Percentiles rank a stretch among this genome's conserved stretches.
phyloP scores from a whole-genome alignment of 2,888 invertebrate species.

The Eupithecia subumbrata region DNA sequence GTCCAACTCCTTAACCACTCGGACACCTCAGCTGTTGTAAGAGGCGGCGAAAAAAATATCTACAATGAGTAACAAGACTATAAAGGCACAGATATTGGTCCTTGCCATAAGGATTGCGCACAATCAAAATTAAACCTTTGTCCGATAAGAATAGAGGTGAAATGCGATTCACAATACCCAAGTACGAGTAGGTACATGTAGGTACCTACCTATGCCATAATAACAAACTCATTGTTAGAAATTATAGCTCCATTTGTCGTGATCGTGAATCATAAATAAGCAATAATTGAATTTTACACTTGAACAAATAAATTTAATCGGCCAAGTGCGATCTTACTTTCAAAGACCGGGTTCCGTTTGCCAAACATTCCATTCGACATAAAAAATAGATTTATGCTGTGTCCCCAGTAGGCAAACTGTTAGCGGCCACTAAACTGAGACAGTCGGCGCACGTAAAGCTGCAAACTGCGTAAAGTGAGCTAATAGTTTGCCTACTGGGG shows the following conservation, averaged over 20 bases:
- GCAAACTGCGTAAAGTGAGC: no score
- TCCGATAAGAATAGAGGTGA: neutral
- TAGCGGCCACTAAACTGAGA: no score
- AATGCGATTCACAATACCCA: neutral
- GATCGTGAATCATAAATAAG: neutral
- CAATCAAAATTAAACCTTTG: neutral
- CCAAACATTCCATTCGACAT: neutral
- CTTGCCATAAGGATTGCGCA: neutral
- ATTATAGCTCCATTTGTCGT: slow-evolving; percentile 1
- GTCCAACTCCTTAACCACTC: slow-evolving; percentile 85
- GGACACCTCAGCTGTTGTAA: slow-evolving; percentile 79
- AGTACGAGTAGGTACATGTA: no score
- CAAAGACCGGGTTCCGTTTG: neutral
- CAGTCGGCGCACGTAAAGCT: no score
- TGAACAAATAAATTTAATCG: neutral
- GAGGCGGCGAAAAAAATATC: neutral
- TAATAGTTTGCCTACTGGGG: no score
- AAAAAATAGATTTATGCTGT: neutral
- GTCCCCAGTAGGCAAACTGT: no score
- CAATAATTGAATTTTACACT: neutral
- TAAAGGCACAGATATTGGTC: neutral
- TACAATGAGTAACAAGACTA: neutral
- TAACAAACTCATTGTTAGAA: neutral
- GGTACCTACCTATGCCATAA: neutral
- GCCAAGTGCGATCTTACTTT: neutral